Conservation (phyloP, 2,113 vertebrate genomes). For the Bucco capensis region DNA sequence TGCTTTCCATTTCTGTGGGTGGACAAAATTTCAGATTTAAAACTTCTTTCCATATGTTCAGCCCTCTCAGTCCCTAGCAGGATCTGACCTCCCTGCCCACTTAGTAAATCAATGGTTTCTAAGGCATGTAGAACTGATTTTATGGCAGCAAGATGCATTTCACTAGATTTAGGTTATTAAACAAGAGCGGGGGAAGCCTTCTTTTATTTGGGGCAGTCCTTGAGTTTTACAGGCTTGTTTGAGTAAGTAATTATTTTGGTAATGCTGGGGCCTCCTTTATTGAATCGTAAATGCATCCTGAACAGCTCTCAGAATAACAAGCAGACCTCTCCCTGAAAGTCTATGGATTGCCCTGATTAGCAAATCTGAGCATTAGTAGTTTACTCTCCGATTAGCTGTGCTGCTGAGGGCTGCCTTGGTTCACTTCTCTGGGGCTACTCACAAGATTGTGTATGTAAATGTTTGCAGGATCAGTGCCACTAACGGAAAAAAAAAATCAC, state of each 20-base stretch:
- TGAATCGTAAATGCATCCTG: conserved; percentile 73
- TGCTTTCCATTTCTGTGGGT: not conserved
- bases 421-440: conserved; percentile 20
- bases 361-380: conserved; percentile 42
- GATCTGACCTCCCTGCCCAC: conserved; percentile 50
- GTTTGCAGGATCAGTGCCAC: conserved; percentile 47
- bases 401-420: conserved; percentile 29
- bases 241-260: conserved; percentile 77
- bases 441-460: conserved; percentile 11
- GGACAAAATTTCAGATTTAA: conserved; percentile 10
- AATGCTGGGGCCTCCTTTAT: conserved; percentile 71
- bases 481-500: not conserved
- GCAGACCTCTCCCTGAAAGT: conserved; percentile 38
- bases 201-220: conserved; percentile 66
- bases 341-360: conserved; percentile 41
- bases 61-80: conserved; percentile 1
- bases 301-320: conserved; percentile 45
- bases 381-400: conserved; percentile 35
- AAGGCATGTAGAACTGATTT: conserved; percentile 65
- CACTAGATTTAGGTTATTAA: conserved; percentile 75
- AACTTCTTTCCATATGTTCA: conserved; percentile 2
- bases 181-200: conserved; percentile 48
- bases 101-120: conserved; percentile 62
- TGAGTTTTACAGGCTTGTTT: conserved; percentile 75
- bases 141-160: conserved; percentile 73